Conservation (phyloP, 2,113 vertebrate genomes). For the Neofelis nebulosa region DNA sequence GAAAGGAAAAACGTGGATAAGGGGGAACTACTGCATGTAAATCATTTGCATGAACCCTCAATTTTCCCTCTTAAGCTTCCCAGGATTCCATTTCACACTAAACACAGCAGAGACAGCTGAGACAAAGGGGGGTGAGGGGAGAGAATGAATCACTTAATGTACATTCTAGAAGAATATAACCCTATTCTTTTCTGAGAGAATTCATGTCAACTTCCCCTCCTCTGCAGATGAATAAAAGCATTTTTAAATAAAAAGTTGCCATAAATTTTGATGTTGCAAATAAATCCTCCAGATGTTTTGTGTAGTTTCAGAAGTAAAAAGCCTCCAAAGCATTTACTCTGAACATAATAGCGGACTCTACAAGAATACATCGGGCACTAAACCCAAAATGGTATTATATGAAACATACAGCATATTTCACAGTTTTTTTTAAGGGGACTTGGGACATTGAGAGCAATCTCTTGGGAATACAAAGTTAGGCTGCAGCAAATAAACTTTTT, state of each 20-base stretch:
- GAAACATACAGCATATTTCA: neutral
- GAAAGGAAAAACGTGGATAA: neutral
- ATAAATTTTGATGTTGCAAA: slow-evolving; percentile 69
- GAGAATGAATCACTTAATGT: neutral
- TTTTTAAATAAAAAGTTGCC: slow-evolving; percentile 68
- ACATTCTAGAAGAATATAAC: slow-evolving; percentile 60
- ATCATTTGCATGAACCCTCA: neutral
- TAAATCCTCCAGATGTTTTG: slow-evolving; percentile 62
- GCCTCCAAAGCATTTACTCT: slow-evolving; percentile 44
- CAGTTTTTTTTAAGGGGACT: neutral
- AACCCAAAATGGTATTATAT: slow-evolving; percentile 30
- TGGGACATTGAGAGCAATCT: neutral
- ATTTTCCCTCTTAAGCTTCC: slow-evolving; percentile 33
- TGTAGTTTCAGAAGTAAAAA: slow-evolving; percentile 40
- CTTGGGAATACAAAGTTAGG: slow-evolving; percentile 37
- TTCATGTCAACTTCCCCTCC: slow-evolving; percentile 56
- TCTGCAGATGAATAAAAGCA: slow-evolving; percentile 55
- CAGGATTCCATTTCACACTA: slow-evolving; percentile 60
- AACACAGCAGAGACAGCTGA: slow-evolving; percentile 47
- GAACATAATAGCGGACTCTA: neutral
- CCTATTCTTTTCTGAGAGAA: slow-evolving; percentile 63
- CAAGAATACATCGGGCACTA: slow-evolving; percentile 13
- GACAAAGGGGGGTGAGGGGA: slow-evolving; percentile 21
- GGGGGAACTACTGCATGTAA: neutral
- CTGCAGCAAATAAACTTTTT: slow-evolving; percentile 19